Conservation (phyloP, 2,113 vertebrate species). For the Polypterus bichir region DNA sequence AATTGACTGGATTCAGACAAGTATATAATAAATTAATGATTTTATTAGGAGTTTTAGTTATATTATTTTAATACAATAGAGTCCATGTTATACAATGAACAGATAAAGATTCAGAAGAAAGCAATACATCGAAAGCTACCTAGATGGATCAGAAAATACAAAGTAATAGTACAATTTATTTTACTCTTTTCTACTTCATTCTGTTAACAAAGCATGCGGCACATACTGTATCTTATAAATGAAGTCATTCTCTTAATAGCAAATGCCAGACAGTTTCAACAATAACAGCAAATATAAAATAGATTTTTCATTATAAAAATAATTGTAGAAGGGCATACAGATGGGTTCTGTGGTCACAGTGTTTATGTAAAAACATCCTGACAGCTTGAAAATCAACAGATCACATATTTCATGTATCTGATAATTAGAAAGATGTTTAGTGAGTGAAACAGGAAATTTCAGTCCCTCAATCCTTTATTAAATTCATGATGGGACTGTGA, state of each 20-base stretch:
- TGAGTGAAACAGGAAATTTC: conserved; percentile 5
- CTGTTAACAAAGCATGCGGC: background rate
- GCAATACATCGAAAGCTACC: no score
- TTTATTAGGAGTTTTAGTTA: no score
- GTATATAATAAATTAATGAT: no score
- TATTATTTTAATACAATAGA: no score
- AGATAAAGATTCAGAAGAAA: no score
- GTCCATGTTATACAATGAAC: no score
- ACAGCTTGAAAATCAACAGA: conserved; percentile 3
- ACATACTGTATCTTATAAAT: background rate
- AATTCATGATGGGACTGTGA: conserved; percentile 1
- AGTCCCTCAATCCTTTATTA: conserved; percentile 5
- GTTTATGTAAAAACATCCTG: conserved; percentile 6
- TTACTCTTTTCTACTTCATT: background rate
- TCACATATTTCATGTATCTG: conserved; percentile 6
- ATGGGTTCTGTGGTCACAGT: conserved; percentile 6
- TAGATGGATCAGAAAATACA: no score
- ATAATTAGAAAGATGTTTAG: conserved; percentile 8
- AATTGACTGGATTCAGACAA: no score
- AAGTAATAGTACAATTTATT: background rate
- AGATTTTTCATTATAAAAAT: conserved; percentile 4
- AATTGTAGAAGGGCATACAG: conserved; percentile 5
- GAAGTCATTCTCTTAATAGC: conserved; percentile 3
- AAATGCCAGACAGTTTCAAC: background rate
- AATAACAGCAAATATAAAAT: conserved; percentile 1